phyloP scores from a whole-genome alignment of 2,888 invertebrate genomes.

The Cylindroiulus punctatus region DNA sequence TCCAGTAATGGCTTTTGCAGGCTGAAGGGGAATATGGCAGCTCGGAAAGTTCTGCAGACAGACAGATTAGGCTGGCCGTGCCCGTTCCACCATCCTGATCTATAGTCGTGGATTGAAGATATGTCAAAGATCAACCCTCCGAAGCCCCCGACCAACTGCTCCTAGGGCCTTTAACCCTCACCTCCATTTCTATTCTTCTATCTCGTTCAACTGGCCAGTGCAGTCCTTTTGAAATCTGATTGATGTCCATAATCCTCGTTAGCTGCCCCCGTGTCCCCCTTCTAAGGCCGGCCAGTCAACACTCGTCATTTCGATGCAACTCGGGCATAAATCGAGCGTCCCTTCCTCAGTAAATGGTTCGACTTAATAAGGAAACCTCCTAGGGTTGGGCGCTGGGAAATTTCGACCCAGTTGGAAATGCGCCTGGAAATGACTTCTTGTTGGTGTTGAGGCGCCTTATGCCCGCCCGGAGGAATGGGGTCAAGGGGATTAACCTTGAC shows the following conservation, averaged over 20 bases:
- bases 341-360: neutral
- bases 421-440: too few relatives aligned
- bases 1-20: neutral
- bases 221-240: slow-evolving; percentile 49
- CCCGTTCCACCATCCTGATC: neutral
- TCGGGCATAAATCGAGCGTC: slow-evolving; percentile 43
- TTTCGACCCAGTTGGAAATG: neutral
- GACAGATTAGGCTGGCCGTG: neutral
- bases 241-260: slow-evolving; percentile 44
- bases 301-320: slow-evolving; percentile 45
- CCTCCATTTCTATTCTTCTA: slow-evolving; percentile 51
- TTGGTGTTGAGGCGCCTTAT: too few relatives aligned
- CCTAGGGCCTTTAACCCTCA: slow-evolving; percentile 13
- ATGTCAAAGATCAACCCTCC: slow-evolving; percentile 6
- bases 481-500: too few relatives aligned
- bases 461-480: too few relatives aligned
- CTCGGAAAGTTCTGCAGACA: slow-evolving; percentile 31
- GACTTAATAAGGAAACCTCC: slow-evolving; percentile 1
- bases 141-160: slow-evolving; percentile 25
- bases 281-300: slow-evolving; percentile 40
- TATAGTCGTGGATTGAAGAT: neutral
- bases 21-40: neutral
- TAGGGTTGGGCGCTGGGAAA: neutral
- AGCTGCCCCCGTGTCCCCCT: slow-evolving; percentile 17
- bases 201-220: neutral